Percentiles rank a stretch among this genome's conserved stretches.
These are phyloP conservation scores for Gambusia yucatana DNA, from an alignment of 2,797 vertebrate genomes.

Conservation along the genomic window DNA sequence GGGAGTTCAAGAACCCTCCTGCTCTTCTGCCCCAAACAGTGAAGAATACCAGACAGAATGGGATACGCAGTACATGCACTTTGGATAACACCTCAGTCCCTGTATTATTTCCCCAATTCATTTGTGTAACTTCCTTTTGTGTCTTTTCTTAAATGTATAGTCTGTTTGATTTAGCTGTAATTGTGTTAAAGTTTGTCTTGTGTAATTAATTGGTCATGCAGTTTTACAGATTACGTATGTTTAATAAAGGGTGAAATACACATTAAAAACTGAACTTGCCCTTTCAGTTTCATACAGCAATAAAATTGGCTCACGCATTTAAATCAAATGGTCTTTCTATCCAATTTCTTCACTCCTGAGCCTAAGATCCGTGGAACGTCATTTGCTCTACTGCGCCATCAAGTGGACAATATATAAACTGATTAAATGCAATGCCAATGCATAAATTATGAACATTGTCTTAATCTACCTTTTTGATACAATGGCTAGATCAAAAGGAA, in stretches of 20 bases:
- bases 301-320: neutral
- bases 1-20: constrained; percentile 53
- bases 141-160: neutral
- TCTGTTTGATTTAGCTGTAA: constrained; percentile 16
- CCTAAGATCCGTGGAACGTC: neutral
- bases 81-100: constrained; percentile 17
- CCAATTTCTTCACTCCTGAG: neutral
- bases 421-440: neutral
- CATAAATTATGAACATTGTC: neutral
- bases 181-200: constrained; percentile 15
- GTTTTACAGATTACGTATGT: constrained; percentile 11
- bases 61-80: constrained; percentile 37
- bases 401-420: neutral
- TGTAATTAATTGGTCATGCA: neutral
- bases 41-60: constrained; percentile 24
- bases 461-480: neutral
- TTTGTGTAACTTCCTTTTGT: constrained; percentile 9
- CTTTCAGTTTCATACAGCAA: neutral
- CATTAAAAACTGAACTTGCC: neutral
- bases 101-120: neutral
- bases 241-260: constrained; percentile 24
- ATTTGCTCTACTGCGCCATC: neutral
- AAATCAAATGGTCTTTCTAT: neutral
- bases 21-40: constrained; percentile 68
- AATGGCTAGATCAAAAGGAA: neutral